Conservation (phyloP, 2,113 vertebrate species). For the Oncorhynchus keta region DNA sequence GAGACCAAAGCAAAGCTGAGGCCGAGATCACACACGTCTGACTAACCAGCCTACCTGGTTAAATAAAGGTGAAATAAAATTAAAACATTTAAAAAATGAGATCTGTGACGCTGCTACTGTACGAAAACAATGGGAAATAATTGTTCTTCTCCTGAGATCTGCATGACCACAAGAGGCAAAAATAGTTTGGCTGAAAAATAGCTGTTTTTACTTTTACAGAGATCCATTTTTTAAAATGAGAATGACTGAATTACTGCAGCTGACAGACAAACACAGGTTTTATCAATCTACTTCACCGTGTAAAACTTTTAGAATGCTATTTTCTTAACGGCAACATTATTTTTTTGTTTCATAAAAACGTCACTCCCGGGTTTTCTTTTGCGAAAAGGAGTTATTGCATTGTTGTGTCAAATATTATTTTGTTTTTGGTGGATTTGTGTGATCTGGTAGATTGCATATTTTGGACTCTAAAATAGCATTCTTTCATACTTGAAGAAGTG, state of each 20-base stretch:
- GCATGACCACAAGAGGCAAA: constrained; percentile 50
- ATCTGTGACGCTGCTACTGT: constrained; percentile 20
- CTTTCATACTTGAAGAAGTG: too few relatives aligned
- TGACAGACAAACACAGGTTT: constrained; percentile 22
- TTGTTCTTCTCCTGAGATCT: constrained; percentile 49
- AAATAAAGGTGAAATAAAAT: too few relatives aligned
- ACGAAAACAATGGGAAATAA: constrained; percentile 52
- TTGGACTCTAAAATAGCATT: too few relatives aligned
- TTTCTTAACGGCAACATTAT: neutral
- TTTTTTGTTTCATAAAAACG: too few relatives aligned
- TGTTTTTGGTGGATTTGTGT: too few relatives aligned
- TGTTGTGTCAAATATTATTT: too few relatives aligned
- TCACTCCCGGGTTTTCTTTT: too few relatives aligned
- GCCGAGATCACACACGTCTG: neutral
- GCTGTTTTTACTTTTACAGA: constrained; percentile 54
- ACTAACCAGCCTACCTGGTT: too few relatives aligned
- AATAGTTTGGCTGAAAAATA: constrained; percentile 46
- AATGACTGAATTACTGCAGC: constrained; percentile 49
- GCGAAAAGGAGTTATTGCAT: too few relatives aligned
- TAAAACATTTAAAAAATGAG: too few relatives aligned
- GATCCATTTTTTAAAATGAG: constrained; percentile 49
- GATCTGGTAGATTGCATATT: too few relatives aligned
- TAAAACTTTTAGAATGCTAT: neutral
- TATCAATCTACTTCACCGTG: constrained; percentile 31
- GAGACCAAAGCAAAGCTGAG: neutral